Conservation (phyloP, 2,888 invertebrate species). For the Noctua comes region DNA sequence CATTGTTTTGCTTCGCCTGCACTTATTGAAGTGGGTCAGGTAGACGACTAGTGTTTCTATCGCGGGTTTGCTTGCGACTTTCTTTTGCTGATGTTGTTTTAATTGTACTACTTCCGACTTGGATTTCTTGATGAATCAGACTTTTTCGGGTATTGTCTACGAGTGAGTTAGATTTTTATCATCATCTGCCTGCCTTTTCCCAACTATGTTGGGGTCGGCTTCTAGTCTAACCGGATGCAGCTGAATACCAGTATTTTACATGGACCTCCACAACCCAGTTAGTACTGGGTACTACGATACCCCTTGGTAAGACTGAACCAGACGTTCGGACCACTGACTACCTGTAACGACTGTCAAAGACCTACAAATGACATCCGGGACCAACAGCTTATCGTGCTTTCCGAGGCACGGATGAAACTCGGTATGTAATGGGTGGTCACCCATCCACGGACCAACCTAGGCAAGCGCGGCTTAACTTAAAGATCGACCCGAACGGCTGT, state of each 20-base stretch:
- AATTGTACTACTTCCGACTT: background rate
- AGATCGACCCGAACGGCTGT: background rate
- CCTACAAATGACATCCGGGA: too few relatives aligned
- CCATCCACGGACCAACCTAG: background rate
- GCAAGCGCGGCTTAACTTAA: background rate
- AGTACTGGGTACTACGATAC: background rate
- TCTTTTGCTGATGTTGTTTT: background rate
- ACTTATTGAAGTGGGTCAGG: constrained; percentile 49
- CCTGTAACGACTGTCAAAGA: too few relatives aligned
- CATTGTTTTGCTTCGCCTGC: constrained; percentile 38
- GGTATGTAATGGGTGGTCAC: too few relatives aligned
- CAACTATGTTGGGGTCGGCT: too few relatives aligned
- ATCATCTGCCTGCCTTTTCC: background rate
- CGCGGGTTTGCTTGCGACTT: background rate
- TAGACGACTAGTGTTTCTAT: background rate
- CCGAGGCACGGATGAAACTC: too few relatives aligned
- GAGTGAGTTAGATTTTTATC: background rate
- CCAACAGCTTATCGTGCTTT: too few relatives aligned
- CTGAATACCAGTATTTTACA: too few relatives aligned
- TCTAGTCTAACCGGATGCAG: too few relatives aligned
- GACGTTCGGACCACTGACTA: too few relatives aligned
- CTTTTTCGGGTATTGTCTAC: background rate
- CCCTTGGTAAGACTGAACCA: background rate
- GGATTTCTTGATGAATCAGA: background rate
- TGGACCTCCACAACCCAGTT: too few relatives aligned